Percentiles rank a stretch among this genome's conserved stretches.
phyloP scores from a whole-genome alignment of 2,113 vertebrate genomes.

The Calyptomena viridis region DNA sequence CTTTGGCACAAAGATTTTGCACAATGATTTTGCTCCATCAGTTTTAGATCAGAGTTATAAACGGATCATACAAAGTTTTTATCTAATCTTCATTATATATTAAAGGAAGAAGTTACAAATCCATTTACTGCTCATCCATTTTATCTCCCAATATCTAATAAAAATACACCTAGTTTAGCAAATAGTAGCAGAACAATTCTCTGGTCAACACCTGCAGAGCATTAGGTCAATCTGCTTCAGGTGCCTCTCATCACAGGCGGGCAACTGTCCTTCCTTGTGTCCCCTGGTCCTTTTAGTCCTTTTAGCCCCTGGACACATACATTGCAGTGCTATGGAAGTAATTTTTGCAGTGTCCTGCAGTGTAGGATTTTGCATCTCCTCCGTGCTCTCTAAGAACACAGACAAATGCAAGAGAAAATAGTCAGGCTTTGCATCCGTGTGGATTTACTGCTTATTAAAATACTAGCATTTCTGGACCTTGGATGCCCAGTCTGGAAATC shows the following conservation, averaged over 20 bases:
- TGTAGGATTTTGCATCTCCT: not conserved
- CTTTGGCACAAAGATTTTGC: not conserved
- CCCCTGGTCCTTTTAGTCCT: not conserved
- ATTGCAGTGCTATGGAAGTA: not conserved
- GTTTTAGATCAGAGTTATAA: not conserved
- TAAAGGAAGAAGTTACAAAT: not conserved
- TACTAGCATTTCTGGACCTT: not conserved
- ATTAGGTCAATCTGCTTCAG: not conserved
- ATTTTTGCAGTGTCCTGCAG: not conserved
- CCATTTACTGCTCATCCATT: not conserved
- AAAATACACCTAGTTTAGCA: not conserved
- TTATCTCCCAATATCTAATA: not conserved
- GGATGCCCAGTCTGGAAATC: not conserved
- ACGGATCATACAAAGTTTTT: not conserved
- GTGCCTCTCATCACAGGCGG: rapidly evolving
- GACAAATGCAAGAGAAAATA: not conserved
- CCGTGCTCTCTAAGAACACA: not conserved
- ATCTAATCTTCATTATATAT: not conserved
- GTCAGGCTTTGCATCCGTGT: not conserved
- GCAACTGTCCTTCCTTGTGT: not conserved
- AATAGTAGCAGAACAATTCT: not conserved
- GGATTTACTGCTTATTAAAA: not conserved
- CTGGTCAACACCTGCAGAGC: not conserved
- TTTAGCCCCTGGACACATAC: not conserved
- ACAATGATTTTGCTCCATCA: not conserved